Base-by-base conservation (phyloP, 2,797 vertebrate species). In the Gymnothorax javanicus region DNA sequence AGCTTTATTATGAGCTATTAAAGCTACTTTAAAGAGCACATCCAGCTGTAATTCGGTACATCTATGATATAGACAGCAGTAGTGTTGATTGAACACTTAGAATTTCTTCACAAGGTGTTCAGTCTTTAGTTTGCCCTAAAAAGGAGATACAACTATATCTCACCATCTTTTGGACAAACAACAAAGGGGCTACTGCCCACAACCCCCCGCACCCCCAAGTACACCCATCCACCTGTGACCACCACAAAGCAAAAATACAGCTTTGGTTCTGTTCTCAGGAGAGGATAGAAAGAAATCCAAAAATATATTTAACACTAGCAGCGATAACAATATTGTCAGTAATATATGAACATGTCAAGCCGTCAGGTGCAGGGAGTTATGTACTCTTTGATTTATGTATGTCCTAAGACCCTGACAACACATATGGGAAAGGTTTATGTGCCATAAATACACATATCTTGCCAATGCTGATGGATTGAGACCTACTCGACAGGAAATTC, bases 401-500 rank as follows among this genome's bases (percentile, higher is more conserved):
- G 0, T 58, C 43, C 81, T 91, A 87, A 90, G 86, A 87, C 7
- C 87, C 88, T 91, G 90, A 91, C 90, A 86, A 60, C 86, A 90
- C 84, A 73, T 87, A 87, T 88, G 89, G 89, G 87, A 88, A 89
- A 86, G 84, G 84, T 83, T 89, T 85, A 87, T 73, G 58, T 84
- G 88, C 86, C 82, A 75, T 52, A 13, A 60, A 87, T 88, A 84
- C 87, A 89, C 88, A 91, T 84, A 90, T 87, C 81, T 54, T 81
- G 54, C 86, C 91, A 89, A 91, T 89, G 88, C 86, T 90, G 91
- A 93, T 91, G 88, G 87, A 90, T 90, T 84, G 88, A 43, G 33
- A 85, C 83, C 85, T 79, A 43, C 85, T 82, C 84, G 88, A 87
- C 88, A 81, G 86, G 85, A 71, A 88, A 88, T 82, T 82, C 85